A percentile compares a stretch with the other conserved stretches of the same genome.
Conservation (phyloP, 2,888 invertebrate species). For the Cataglyphis albicans region DNA sequence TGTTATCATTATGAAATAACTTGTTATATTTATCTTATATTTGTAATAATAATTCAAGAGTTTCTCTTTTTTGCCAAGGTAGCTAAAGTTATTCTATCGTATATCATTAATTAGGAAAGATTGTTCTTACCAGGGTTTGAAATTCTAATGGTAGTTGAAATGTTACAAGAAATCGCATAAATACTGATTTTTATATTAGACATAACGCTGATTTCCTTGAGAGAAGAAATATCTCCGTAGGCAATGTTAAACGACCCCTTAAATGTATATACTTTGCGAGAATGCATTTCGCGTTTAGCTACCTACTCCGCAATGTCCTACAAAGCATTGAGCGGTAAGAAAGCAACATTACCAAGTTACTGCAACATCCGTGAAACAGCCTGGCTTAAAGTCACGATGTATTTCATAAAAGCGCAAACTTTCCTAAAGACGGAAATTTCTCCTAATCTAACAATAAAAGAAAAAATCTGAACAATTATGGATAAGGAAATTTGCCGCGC, state of each 20-base stretch:
- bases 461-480: conserved; percentile 29
- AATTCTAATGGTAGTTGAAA: background rate
- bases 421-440: conserved; percentile 47
- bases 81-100: background rate
- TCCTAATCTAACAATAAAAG: conserved; percentile 35
- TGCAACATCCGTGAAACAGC: conserved; percentile 28
- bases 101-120: background rate
- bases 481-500: conserved; percentile 15
- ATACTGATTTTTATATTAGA: background rate
- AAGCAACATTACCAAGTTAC: conserved; percentile 54
- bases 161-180: background rate
- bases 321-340: conserved; percentile 50
- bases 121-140: background rate
- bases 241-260: conserved; percentile 21
- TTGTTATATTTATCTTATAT: background rate
- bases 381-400: conserved; percentile 47
- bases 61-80: background rate
- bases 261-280: conserved; percentile 28
- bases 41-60: background rate
- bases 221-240: background rate
- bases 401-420: conserved; percentile 51
- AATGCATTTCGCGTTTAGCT: conserved; percentile 45
- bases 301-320: conserved; percentile 44
- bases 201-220: background rate
- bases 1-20: background rate